These are phyloP conservation scores for Acanthis flammea DNA, from an alignment of 2,797 vertebrate species.

Conservation along the genomic window DNA sequence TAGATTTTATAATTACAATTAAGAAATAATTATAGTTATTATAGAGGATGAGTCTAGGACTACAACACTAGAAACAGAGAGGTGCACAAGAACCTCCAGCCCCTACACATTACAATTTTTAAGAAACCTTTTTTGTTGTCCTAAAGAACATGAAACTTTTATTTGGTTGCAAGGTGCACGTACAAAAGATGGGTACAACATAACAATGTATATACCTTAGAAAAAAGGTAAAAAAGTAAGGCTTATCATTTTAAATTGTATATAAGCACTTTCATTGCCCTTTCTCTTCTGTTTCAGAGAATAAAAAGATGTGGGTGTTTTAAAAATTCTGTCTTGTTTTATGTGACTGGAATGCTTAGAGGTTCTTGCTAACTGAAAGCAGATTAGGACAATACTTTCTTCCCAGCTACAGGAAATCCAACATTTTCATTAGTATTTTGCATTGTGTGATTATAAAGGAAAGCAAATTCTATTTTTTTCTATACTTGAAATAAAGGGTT, in stretches of 20 bases:
- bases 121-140: neutral
- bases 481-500: slow-evolving; percentile 52
- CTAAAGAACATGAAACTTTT: neutral
- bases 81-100: neutral
- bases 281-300: neutral
- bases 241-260: neutral
- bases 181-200: neutral
- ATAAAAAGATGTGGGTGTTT: neutral
- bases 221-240: neutral
- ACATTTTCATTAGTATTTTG: slow-evolving; percentile 49
- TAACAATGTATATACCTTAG: neutral
- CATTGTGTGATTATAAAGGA: slow-evolving; percentile 49
- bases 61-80: neutral
- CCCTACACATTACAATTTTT: neutral
- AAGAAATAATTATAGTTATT: neutral
- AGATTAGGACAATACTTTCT: slow-evolving; percentile 18
- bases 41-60: neutral
- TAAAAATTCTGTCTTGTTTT: neutral
- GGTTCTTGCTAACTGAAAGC: neutral
- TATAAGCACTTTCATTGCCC: neutral
- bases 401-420: slow-evolving; percentile 37
- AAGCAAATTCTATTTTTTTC: slow-evolving; percentile 62
- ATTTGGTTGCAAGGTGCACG: neutral
- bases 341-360: neutral
- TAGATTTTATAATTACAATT: neutral